Conservation (phyloP, 2,113 vertebrate species). For the Nycticryphes semicollaris region DNA sequence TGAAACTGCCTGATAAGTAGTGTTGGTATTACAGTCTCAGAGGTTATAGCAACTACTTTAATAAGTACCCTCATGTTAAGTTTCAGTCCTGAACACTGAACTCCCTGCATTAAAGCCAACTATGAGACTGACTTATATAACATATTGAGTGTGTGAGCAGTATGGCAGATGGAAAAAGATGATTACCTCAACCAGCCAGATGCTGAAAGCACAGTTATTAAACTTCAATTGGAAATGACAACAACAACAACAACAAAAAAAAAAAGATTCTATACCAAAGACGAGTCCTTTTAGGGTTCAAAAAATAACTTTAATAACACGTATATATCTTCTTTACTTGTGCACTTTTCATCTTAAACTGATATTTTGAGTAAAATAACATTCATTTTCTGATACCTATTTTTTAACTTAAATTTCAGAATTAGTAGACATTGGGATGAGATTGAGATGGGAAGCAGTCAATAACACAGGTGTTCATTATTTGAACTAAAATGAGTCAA, state of each 20-base stretch:
- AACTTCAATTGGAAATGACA: background rate
- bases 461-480: constrained; percentile 14
- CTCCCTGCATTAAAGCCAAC: background rate
- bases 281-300: background rate
- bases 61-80: background rate
- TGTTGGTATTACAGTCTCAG: background rate
- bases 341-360: background rate
- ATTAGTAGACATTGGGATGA: background rate
- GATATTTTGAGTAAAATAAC: background rate
- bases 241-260: background rate
- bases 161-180: background rate
- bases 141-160: background rate
- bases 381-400: background rate
- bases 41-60: background rate
- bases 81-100: background rate
- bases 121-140: background rate
- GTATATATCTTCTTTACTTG: background rate
- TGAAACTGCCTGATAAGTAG: background rate
- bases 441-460: background rate
- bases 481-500: background rate
- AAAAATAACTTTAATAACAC: background rate
- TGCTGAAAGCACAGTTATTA: background rate
- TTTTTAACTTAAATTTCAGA: background rate
- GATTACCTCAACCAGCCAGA: background rate
- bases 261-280: background rate